Percentiles rank a stretch among this genome's conserved stretches.
These are phyloP conservation scores for Picus viridis DNA, from an alignment of 2,797 vertebrate genomes.

Conservation along the genomic window DNA sequence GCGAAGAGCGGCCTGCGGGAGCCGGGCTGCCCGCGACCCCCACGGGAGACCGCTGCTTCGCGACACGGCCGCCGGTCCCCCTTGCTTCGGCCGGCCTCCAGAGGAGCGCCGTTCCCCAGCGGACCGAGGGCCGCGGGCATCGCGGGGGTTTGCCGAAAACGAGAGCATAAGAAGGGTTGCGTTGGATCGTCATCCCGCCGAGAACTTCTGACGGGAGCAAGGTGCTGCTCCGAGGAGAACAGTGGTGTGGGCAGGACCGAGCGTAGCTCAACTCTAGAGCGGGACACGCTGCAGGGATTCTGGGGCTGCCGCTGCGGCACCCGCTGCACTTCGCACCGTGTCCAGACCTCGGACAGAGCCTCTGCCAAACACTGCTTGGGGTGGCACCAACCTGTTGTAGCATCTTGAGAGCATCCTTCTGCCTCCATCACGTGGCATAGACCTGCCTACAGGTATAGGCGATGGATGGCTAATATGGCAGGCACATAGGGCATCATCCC, in stretches of 20 bases:
- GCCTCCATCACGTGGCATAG: neutral
- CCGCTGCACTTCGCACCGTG: neutral
- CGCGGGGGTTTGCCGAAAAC: neutral
- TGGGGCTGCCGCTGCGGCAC: neutral
- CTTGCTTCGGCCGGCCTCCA: neutral
- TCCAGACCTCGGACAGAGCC: neutral
- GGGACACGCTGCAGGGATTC: neutral
- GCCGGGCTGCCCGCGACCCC: neutral
- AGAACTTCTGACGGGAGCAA: neutral
- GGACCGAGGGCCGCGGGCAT: no score
- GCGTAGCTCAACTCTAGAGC: neutral
- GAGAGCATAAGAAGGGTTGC: rapidly evolving
- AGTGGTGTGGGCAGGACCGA: neutral
- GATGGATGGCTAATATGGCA: neutral
- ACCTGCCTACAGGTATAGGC: neutral
- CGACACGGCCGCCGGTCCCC: neutral
- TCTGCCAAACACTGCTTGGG: neutral
- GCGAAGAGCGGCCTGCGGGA: neutral
- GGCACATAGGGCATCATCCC: neutral
- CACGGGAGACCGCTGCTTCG: neutral
- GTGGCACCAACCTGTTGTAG: conserved; percentile 21
- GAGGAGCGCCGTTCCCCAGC: neutral
- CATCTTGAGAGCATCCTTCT: neutral
- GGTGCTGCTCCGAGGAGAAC: neutral
- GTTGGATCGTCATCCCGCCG: neutral